These are phyloP conservation scores for Tachycineta bicolor DNA, from an alignment of 2,113 vertebrate species.

Conservation along the genomic window DNA sequence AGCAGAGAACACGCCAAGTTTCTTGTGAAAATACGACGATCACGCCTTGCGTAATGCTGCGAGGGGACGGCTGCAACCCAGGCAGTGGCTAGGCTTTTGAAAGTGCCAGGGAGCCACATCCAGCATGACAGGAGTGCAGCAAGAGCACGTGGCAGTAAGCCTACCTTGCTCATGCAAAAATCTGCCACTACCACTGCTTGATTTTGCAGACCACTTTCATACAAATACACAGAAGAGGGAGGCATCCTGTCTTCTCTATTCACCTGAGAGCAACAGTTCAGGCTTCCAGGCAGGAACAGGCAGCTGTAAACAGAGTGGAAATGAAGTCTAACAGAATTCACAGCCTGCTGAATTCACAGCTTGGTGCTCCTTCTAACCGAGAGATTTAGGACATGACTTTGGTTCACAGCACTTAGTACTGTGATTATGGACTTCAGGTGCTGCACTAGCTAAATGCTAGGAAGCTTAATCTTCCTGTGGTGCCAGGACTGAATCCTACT, in stretches of 20 bases:
- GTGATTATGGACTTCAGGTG: neutral
- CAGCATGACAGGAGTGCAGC: neutral
- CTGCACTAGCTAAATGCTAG: neutral
- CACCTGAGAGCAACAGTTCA: neutral
- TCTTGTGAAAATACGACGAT: neutral
- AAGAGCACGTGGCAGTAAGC: fast-evolving
- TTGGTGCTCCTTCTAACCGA: neutral
- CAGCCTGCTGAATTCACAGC: neutral
- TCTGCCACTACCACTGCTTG: neutral
- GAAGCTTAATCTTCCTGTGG: neutral
- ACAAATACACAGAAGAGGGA: neutral
- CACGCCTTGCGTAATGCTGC: fast-evolving
- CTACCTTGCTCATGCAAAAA: neutral
- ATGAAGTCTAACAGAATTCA: neutral
- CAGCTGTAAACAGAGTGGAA: neutral
- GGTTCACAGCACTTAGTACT: neutral
- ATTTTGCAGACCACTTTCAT: neutral
- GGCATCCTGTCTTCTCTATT: neutral
- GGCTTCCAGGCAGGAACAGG: neutral
- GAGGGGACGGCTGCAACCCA: fast-evolving
- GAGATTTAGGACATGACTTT: neutral
- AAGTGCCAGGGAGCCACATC: neutral
- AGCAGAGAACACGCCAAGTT: neutral
- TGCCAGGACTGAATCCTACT: neutral
- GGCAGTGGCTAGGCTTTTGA: neutral